Base-by-base conservation (phyloP, 2,888 invertebrate genomes). In the Leucophenga montana region DNA sequence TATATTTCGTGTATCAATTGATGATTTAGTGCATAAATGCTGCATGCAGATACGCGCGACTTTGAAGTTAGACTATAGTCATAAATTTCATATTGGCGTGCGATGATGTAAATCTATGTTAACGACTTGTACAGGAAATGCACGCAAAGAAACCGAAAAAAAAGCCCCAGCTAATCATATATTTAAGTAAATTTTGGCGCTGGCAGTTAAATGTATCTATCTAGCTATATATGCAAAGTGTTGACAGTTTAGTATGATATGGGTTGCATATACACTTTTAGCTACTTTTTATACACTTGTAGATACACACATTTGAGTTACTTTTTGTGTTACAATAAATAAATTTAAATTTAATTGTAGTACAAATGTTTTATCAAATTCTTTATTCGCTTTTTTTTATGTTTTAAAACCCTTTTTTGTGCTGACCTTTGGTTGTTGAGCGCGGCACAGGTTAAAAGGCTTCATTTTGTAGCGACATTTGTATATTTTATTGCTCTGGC, bases 291-390 rank as follows among this genome's bases (percentile, higher is more conserved):
- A 33, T 3, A 8, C 33, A 33, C 44, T 66, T 20, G 16, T 16
- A 54, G 11, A 66, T 16, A 22, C 56, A 48, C 46, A 20, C 44
- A 27, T 27, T 27, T 27, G 2, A 3, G 2, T 3, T 27, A 27
- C 3, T 8, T 48, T 61, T 61, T 61, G 20, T 44, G 16, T 18
- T 14, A 18, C 75, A 70, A 69, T 67, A n/a, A n/a, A 71, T 74
- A 78, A 81, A 81, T 78, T 78, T 82, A 80, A 81, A 77, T 80
- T 82, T 76, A 83, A 83, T 80, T 80, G 80, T 61, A 77, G 65
- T 77, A 77, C 79, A 81, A 76, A 76, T 81, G 81, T 79, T 75
- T 66, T 70, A 70, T 75, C 48, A 20, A 20, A 66, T 31, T 59
- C 33, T 59, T 31, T 53, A 61, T 61, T 13, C 16, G 6, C 39